Percentiles rank a stretch among this genome's conserved stretches.
Conservation (phyloP, 2,797 vertebrate species). For the Crotalus adamanteus region DNA sequence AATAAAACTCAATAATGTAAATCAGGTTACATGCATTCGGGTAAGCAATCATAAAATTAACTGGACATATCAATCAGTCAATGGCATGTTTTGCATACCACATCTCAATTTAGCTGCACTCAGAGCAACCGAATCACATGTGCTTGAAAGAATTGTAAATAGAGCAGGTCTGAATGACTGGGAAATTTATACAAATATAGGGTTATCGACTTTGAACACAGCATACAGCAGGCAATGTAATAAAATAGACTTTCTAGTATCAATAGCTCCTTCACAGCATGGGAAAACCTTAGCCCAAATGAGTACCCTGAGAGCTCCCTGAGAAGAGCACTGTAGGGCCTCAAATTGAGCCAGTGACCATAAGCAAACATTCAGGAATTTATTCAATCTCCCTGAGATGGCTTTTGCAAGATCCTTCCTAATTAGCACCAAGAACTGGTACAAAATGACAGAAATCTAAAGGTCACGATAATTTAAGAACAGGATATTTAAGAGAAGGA, state of each 20-base stretch:
- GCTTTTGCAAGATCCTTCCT: slow-evolving; percentile 29
- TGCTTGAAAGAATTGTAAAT: background rate
- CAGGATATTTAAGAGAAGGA: background rate
- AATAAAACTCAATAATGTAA: background rate
- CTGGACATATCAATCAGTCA: background rate
- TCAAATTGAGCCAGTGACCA: background rate
- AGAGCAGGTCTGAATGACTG: background rate
- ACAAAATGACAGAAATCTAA: background rate
- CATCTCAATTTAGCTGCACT: background rate
- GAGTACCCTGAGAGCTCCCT: background rate
- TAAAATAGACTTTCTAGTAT: background rate
- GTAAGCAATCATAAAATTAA: background rate
- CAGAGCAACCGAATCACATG: background rate
- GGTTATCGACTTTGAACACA: background rate
- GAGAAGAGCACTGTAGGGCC: background rate
- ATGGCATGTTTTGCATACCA: background rate
- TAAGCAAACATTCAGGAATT: background rate
- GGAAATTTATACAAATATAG: background rate
- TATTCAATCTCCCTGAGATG: background rate
- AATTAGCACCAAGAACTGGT: slow-evolving; percentile 17
- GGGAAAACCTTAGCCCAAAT: background rate
- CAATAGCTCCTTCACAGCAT: background rate
- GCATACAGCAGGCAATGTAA: background rate
- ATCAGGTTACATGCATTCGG: background rate
- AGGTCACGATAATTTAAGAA: slow-evolving; percentile 21